Evolutionary conservation across 2,888 invertebrate genomes (phyloP), one percentile per base, ranked within the genome.

Genomic region (Thereva unica): DNA sequence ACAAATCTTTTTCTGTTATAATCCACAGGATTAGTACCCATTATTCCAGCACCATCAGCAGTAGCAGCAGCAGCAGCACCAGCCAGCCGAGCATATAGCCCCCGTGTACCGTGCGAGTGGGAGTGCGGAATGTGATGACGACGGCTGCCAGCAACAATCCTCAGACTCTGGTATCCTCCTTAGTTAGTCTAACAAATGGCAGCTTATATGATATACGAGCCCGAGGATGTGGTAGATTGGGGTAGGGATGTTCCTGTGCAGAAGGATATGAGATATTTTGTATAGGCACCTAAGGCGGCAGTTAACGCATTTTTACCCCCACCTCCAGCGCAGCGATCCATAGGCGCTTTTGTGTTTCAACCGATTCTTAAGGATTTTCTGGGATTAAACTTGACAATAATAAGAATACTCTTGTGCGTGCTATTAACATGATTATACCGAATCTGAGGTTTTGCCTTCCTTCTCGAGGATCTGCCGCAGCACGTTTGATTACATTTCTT

Each of bases 1-100:
- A 64, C 67, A 68, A 68, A 68, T 68, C 67, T 68, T 68, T 68
- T 68, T 53, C 57, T 45, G 64, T 68, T 68, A 64, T 68, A 68
- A 64, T 64, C 64, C 67, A 37, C 10, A 37, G 67, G 67, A 68
- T 68, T 68, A 68, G 64, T 68, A 68, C 64, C 67, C 64, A 68
- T 68, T 68, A 68, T 68, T 64, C 57, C 47, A 53, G 57, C 59
- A 55, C 45, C 56, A 64, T 47, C 57, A 59, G 38, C 57, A 59
- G 37, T 42, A 23, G 23, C 23, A 23, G 23, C 23, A 23, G 23
- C 23, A 23, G 23, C 23, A 23, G 23, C 23, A 23, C 23, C 23
- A 23, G 2, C 1, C 23, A 23, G 23, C 23, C 1, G 23, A 23
- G 23, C 23, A 23, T 23, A 23, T 23, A 23, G 23, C 23, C 23